Conservation (phyloP, 1,140 invertebrate species). For the Zophobas atratus region DNA sequence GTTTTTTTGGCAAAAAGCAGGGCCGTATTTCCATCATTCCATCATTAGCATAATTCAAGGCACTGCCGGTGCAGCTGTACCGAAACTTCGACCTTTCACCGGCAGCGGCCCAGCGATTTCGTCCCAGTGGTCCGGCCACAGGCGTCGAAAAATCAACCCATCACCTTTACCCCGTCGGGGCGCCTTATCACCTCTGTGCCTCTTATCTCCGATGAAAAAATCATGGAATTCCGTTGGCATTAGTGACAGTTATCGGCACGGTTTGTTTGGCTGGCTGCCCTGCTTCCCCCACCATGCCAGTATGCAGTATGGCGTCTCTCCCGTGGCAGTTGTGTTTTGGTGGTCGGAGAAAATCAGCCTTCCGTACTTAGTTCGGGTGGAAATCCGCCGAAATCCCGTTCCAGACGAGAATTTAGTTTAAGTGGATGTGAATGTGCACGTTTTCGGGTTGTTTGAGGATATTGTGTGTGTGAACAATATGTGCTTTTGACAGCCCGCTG, state of each 20-base stretch:
- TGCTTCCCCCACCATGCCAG: conserved; percentile 36
- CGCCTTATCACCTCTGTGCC: neutral
- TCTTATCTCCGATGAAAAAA: neutral
- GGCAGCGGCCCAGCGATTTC: neutral
- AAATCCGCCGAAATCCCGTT: neutral
- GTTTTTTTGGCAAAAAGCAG: neutral
- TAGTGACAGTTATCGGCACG: neutral
- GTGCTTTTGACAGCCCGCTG: conserved; percentile 45
- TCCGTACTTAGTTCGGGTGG: conserved; percentile 14
- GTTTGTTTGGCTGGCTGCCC: neutral
- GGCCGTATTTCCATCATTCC: conserved; percentile 6
- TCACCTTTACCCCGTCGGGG: conserved; percentile 9
- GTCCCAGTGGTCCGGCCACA: neutral
- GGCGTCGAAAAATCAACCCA: neutral
- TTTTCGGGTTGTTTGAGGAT: neutral
- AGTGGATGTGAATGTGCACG: conserved; percentile 29
- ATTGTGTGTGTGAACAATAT: conserved; percentile 39
- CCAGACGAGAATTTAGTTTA: conserved; percentile 13
- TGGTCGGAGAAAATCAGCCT: conserved; percentile 10
- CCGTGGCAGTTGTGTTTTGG: conserved; percentile 47
- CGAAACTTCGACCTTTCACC: neutral
- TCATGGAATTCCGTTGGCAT: conserved; percentile 19
- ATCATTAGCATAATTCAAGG: conserved; percentile 3
- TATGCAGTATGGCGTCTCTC: conserved; percentile 48
- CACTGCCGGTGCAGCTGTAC: conserved; percentile 1